phyloP scores from a whole-genome alignment of 2,797 vertebrate genomes.

The Peromyscus aztecus region DNA sequence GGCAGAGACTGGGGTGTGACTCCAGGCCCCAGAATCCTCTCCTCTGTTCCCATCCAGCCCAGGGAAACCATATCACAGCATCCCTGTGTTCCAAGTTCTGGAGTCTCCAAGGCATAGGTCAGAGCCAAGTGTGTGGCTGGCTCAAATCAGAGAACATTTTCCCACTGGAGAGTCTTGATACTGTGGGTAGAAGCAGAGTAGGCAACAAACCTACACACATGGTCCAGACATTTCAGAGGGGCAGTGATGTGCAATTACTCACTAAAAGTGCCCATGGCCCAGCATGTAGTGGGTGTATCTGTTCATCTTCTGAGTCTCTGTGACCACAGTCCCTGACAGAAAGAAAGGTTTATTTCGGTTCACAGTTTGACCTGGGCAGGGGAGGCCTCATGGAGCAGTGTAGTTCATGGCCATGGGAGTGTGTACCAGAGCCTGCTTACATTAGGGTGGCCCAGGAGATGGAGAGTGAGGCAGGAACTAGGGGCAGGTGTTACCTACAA shows the following conservation, averaged over 20 bases:
- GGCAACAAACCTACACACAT: background rate
- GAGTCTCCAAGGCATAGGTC: background rate
- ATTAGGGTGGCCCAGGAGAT: background rate
- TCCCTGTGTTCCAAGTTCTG: background rate
- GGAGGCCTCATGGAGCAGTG: background rate
- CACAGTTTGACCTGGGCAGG: background rate
- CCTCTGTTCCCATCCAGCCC: background rate
- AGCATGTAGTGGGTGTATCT: rapidly evolving
- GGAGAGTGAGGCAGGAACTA: background rate
- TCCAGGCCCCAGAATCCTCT: background rate
- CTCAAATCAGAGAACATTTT: background rate
- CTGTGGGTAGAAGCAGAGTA: background rate
- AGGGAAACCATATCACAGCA: background rate
- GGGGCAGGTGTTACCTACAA: background rate
- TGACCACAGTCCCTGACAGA: background rate
- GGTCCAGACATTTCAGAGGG: background rate
- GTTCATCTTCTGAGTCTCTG: background rate
- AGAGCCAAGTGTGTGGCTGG: background rate
- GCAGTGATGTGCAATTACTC: background rate
- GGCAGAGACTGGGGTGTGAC: background rate
- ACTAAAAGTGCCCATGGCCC: rapidly evolving
- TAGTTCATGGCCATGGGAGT: background rate
- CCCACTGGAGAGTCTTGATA: background rate
- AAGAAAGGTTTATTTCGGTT: background rate
- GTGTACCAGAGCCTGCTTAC: background rate